Percentiles rank a stretch among this genome's conserved stretches.
These are phyloP conservation scores for Varecia variegata DNA, from an alignment of 2,797 vertebrate species.

Conservation along the genomic window DNA sequence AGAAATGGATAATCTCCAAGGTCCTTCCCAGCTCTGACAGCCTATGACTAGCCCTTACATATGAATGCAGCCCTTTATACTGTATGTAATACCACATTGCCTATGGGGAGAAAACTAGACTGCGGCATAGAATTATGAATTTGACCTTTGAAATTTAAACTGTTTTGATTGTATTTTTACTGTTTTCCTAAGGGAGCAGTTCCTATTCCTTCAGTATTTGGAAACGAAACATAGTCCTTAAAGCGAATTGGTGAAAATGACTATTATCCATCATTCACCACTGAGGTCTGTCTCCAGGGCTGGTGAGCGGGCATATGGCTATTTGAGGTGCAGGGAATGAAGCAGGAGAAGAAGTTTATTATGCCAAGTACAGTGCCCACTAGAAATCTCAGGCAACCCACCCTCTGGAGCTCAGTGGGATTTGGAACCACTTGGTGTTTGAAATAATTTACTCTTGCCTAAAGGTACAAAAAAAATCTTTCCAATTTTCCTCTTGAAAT, in stretches of 20 bases:
- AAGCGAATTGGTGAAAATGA: slow-evolving; percentile 70
- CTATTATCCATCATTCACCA: slow-evolving; percentile 71
- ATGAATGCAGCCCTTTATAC: neutral
- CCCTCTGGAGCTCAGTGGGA: slow-evolving; percentile 12
- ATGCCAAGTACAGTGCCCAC: slow-evolving; percentile 32
- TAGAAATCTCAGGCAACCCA: slow-evolving; percentile 35
- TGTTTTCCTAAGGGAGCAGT: slow-evolving; percentile 59
- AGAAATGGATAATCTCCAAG: slow-evolving; percentile 16
- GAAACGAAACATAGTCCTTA: slow-evolving; percentile 65
- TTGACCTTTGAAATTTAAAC: slow-evolving; percentile 73
- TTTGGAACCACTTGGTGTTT: slow-evolving; percentile 59
- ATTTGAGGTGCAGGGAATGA: slow-evolving; percentile 25
- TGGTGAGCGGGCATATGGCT: slow-evolving; percentile 30
- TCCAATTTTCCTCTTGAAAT: slow-evolving; percentile 68
- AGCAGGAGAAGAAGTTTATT: slow-evolving; percentile 51
- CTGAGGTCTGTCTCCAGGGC: slow-evolving; percentile 55
- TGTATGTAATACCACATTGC: neutral
- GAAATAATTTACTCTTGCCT: slow-evolving; percentile 68
- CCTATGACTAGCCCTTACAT: neutral
- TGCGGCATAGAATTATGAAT: slow-evolving; percentile 51
- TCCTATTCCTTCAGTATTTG: slow-evolving; percentile 53
- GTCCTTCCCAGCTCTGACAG: slow-evolving; percentile 13
- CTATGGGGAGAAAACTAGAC: slow-evolving; percentile 44
- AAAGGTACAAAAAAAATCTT: slow-evolving; percentile 56
- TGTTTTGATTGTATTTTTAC: slow-evolving; percentile 70